Base-by-base conservation (phyloP, 2,888 invertebrate genomes). In the Ectemnius lituratus region DNA sequence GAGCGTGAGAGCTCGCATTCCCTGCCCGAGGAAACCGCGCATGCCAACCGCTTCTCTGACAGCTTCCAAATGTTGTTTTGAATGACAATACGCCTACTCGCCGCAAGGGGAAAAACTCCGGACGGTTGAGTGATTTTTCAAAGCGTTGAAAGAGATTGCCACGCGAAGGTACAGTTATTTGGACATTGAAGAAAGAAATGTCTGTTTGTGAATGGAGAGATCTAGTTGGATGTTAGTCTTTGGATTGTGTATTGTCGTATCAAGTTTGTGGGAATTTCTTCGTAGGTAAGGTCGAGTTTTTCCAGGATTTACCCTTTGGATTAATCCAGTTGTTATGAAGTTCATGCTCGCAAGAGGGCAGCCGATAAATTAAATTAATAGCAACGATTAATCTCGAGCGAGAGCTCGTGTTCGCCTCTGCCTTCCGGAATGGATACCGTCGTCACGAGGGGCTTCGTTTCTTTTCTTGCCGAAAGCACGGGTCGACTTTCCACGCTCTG, bases 281-380 rank as follows among this genome's bases (percentile, higher is more conserved):
- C 6, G 4, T 1, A 0, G 5, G 5, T 37, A 11, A 37, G 37
- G 37, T 11, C 37, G 37, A 37, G 37, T 4, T 37, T 37, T 37
- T 37, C 37, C 37, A 8, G 1, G 37, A 37, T 5, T 6, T 37
- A 37, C 37, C 37, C 37, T 8, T 11, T 37, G 5, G 37, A 37
- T 37, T 37, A 37, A 52, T 52, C 52, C 16, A 16, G n/a, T 16
- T 52, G 13, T 52, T 52, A 16, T 13, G 4, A 16, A 52, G 16
- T 52, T 52, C 52, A 16, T 3, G 52, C 16, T 14, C 5, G 16
- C 16, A 70, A 80, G 85, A 84, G 85, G 84, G 82, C 83, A 83
- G 82, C 80, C 85, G 85, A 87, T 88, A 88, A 88, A 87, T 86
- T 85, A 81, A 79, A 69, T 83, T 87, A 86, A 87, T 86, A 85